phyloP scores from a whole-genome alignment of 2,113 vertebrate genomes.

The Nansenia antarctica region DNA sequence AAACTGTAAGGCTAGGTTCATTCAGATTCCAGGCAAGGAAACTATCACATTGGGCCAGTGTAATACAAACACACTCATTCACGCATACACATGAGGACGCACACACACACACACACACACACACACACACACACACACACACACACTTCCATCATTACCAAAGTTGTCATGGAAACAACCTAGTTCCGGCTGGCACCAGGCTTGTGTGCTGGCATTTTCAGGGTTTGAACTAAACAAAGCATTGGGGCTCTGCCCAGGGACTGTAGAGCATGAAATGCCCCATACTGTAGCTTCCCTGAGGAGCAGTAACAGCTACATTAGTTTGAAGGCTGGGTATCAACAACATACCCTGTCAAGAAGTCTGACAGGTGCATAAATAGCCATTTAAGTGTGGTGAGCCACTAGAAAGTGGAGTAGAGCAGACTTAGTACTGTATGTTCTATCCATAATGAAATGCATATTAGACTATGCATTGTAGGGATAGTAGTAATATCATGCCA shows the following conservation, averaged over 20 bases:
- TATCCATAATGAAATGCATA: no score
- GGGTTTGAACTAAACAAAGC: conserved; percentile 19
- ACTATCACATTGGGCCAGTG: neutral
- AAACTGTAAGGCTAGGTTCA: neutral
- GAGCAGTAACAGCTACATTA: neutral
- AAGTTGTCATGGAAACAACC: conserved; percentile 38
- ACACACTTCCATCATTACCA: conserved; percentile 22
- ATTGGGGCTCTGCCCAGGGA: conserved; percentile 5
- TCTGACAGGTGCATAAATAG: neutral
- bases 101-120: conserved; percentile 13
- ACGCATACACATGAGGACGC: conserved; percentile 4
- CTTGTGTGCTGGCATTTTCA: conserved; percentile 1
- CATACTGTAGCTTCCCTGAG: neutral
- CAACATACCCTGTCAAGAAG: neutral
- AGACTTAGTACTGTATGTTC: no score
- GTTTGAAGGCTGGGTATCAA: neutral
- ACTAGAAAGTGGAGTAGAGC: no score
- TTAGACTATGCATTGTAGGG: neutral
- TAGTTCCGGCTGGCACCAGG: conserved; percentile 23
- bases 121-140: conserved; percentile 11
- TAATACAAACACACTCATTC: neutral
- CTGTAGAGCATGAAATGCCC: neutral
- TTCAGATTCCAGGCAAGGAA: conserved; percentile 1
- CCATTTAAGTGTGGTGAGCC: no score
- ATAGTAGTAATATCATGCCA: neutral